phyloP scores from a whole-genome alignment of 2,888 invertebrate genomes.

The Tillus elongatus region DNA sequence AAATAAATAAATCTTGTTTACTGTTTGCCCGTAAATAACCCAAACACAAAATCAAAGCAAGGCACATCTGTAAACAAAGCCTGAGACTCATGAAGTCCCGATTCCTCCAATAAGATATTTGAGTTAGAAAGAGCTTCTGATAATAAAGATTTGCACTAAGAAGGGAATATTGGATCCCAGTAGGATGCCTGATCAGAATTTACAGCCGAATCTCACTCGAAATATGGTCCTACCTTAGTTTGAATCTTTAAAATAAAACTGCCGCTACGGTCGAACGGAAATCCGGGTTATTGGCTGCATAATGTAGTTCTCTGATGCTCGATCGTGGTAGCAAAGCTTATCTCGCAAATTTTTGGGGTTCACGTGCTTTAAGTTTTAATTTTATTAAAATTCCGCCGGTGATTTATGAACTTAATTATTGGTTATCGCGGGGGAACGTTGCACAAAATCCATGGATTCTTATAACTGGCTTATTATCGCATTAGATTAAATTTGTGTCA shows the following conservation, averaged over 20 bases:
- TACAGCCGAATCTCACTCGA: slow-evolving; percentile 26
- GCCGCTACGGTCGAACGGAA: slow-evolving; percentile 22
- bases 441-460: no score
- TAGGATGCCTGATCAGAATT: slow-evolving; percentile 30
- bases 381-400: slow-evolving; percentile 13
- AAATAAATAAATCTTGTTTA: no score
- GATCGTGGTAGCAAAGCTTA: slow-evolving; percentile 20
- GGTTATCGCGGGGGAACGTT: neutral
- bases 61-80: slow-evolving; percentile 21
- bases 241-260: slow-evolving; percentile 28
- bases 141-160: slow-evolving; percentile 33
- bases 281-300: slow-evolving; percentile 23
- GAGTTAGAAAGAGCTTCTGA: slow-evolving; percentile 31
- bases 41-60: neutral
- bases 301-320: slow-evolving; percentile 17
- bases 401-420: slow-evolving; percentile 17
- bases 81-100: slow-evolving; percentile 25
- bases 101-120: slow-evolving; percentile 31
- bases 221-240: slow-evolving; percentile 25
- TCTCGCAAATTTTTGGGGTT: slow-evolving; percentile 18
- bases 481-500: no score
- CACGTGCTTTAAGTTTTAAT: slow-evolving; percentile 15
- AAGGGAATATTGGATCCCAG: slow-evolving; percentile 27
- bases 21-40: no score
- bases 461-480: no score